Conservation (phyloP, 2,888 invertebrate genomes). For the Drosophila pseudotakahashii region DNA sequence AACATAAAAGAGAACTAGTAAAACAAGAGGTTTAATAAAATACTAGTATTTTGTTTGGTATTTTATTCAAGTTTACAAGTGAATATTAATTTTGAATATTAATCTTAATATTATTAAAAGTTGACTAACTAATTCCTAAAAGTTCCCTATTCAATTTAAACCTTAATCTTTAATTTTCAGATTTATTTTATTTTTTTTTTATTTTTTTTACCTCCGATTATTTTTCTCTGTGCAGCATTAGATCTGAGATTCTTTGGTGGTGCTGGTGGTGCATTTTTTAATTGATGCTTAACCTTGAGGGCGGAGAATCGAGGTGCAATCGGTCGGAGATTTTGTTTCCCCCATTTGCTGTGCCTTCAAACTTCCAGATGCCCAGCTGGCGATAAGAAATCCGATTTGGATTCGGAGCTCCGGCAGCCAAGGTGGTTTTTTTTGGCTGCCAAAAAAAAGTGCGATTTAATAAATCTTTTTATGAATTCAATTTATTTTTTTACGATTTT, state of each 20-base stretch:
- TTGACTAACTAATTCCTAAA: no score
- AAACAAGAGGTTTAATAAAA: no score
- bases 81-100: no score
- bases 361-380: slow-evolving; percentile 52
- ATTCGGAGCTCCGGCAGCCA: slow-evolving; percentile 21
- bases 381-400: slow-evolving; percentile 65
- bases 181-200: neutral
- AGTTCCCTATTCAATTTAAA: no score
- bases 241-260: slow-evolving; percentile 32
- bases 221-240: slow-evolving; percentile 24
- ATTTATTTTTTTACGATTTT: slow-evolving; percentile 74
- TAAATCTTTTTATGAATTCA: slow-evolving; percentile 74
- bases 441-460: slow-evolving; percentile 74
- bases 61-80: no score
- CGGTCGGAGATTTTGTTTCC: slow-evolving; percentile 10
- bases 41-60: no score
- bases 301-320: slow-evolving; percentile 24
- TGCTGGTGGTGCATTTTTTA: slow-evolving; percentile 64
- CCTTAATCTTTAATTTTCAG: no score
- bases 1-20: no score
- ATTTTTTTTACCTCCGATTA: no score
- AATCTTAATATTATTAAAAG: no score
- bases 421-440: slow-evolving; percentile 45
- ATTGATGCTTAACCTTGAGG: slow-evolving; percentile 78
- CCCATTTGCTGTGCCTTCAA: slow-evolving; percentile 32